Evolutionary conservation across 2,797 vertebrate species (phyloP).

Genomic region (Aulostomus chinensis): DNA sequence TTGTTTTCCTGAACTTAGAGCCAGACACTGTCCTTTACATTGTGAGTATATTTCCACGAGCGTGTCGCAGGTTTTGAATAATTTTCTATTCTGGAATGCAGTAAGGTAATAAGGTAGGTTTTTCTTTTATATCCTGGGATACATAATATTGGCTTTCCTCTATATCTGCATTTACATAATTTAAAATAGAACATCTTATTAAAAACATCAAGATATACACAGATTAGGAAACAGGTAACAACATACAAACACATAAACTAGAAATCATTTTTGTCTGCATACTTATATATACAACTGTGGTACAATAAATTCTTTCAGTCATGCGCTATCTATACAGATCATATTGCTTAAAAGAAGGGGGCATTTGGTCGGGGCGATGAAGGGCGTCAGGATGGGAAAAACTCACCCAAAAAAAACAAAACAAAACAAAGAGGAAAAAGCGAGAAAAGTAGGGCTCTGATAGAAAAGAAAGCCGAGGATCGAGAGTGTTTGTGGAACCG

Average conservation of each 20-base stretch:
- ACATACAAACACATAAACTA: constrained; percentile 99
- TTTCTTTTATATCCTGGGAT: constrained; percentile 86
- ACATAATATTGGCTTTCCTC: constrained; percentile 85
- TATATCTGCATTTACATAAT: constrained; percentile 99
- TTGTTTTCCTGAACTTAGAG: constrained; percentile 86
- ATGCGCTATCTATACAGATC: constrained; percentile 99
- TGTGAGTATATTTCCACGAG: constrained; percentile 88
- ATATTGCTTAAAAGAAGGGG: constrained; percentile 99
- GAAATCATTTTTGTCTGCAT: constrained; percentile 96
- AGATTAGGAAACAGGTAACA: constrained; percentile 99
- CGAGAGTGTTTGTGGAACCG: constrained; percentile 44
- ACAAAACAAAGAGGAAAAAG: constrained; percentile 9
- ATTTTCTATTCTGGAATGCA: constrained; percentile 88
- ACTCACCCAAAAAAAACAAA: constrained; percentile 75
- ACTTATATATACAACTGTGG: constrained; percentile 98
- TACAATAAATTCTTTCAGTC: constrained; percentile 98
- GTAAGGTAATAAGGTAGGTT: constrained; percentile 42
- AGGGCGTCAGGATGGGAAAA: constrained; percentile 78
- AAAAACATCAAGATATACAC: constrained; percentile 99
- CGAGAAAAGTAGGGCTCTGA: constrained; percentile 42
- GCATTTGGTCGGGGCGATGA: constrained; percentile 81
- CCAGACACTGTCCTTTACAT: constrained; percentile 92
- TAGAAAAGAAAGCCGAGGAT: constrained; percentile 48
- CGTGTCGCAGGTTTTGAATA: constrained; percentile 87
- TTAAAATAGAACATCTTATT: constrained; percentile 99